These are phyloP conservation scores for Pseudotriccus pelzelni DNA, from an alignment of 2,797 vertebrate species.

Conservation along the genomic window DNA sequence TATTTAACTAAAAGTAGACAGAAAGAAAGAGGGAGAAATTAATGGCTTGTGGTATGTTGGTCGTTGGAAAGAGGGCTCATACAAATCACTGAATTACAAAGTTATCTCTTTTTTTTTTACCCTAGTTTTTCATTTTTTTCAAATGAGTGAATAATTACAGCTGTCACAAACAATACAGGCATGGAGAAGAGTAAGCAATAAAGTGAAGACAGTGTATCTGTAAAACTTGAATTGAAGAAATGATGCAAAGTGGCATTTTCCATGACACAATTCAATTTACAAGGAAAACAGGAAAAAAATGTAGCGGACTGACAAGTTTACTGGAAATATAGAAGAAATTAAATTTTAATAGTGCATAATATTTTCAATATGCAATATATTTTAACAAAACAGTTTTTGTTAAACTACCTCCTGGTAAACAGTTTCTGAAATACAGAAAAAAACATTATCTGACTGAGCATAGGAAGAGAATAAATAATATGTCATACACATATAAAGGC, in stretches of 20 bases:
- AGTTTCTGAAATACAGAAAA: not conserved
- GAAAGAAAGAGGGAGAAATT: not conserved
- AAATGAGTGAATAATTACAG: not conserved
- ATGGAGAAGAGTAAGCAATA: not conserved
- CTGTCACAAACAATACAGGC: not conserved
- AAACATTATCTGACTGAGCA: not conserved
- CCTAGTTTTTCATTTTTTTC: not conserved
- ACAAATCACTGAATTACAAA: not conserved
- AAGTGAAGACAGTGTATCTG: accelerated
- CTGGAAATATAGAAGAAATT: not conserved
- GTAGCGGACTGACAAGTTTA: not conserved
- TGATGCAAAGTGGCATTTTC: not conserved
- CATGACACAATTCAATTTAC: not conserved
- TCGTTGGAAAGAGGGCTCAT: not conserved
- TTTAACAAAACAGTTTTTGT: not conserved
- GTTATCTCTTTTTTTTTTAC: not conserved
- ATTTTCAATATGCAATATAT: not conserved
- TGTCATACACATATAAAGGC: not conserved
- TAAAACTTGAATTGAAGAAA: not conserved
- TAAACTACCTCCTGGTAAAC: not conserved
- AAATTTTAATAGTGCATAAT: not conserved
- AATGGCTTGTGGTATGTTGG: not conserved
- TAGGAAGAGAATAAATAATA: not conserved
- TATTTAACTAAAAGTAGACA: not conserved
- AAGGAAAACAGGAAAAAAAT: not conserved